These are phyloP conservation scores for Epizoanthus illoricatus DNA, from an alignment of 92 coral and sea anemone genomes.

Conservation along the genomic window DNA sequence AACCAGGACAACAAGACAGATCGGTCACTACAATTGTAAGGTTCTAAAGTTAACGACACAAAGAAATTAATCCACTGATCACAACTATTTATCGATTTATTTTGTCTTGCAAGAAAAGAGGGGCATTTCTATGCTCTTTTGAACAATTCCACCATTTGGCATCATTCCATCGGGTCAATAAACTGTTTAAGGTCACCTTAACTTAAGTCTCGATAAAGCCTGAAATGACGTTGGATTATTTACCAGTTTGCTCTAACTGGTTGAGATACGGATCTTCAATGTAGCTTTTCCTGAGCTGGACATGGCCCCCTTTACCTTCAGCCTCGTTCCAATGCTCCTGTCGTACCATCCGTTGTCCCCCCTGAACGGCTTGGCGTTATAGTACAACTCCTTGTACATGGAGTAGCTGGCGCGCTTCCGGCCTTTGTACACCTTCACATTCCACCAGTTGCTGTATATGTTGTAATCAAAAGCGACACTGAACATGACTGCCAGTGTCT, in stretches of 20 bases:
- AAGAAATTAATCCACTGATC: too few relatives aligned
- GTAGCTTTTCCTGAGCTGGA: background rate
- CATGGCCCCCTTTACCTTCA: background rate
- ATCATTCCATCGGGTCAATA: too few relatives aligned
- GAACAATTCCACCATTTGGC: too few relatives aligned
- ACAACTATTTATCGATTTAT: too few relatives aligned
- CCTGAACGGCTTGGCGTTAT: background rate
- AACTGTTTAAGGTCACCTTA: too few relatives aligned
- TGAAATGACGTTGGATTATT: too few relatives aligned
- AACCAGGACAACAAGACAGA: too few relatives aligned
- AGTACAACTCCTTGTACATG: conserved; percentile 3
- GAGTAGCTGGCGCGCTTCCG: background rate
- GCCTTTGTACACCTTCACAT: background rate
- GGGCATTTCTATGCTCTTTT: too few relatives aligned
- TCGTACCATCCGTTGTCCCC: conserved; percentile 2
- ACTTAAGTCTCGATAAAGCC: too few relatives aligned
- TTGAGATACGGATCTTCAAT: background rate
- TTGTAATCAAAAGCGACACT: conserved; percentile 4
- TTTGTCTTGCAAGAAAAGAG: too few relatives aligned
- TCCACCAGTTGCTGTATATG: conserved; percentile 15
- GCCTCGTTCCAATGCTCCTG: background rate
- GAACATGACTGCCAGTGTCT: background rate
- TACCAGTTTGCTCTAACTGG: background rate
- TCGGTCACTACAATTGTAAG: too few relatives aligned
- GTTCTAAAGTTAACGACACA: too few relatives aligned